Evolutionary conservation across 2,888 invertebrate genomes (phyloP).

Genomic region (Resseliella maxima): DNA sequence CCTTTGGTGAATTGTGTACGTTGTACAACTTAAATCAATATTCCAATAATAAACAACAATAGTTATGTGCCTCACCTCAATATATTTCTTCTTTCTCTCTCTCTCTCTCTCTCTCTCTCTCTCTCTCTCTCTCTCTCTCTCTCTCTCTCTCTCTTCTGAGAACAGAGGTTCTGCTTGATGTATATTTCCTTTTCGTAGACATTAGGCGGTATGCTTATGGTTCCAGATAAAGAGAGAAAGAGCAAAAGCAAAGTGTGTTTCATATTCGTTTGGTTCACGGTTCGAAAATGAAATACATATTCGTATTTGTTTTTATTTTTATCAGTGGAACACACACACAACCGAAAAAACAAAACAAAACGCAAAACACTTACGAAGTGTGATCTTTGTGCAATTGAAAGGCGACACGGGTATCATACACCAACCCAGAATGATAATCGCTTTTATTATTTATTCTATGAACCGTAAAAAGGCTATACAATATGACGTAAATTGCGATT

Average conservation of each 20-base stretch:
- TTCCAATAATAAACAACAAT: slow-evolving; percentile 53
- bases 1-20: slow-evolving; percentile 50
- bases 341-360: slow-evolving; percentile 36
- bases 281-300: background rate
- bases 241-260: too few relatives aligned
- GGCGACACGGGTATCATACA: slow-evolving; percentile 51
- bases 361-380: slow-evolving; percentile 24
- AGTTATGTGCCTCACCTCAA: slow-evolving; percentile 53
- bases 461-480: slow-evolving; percentile 46
- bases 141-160: background rate
- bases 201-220: slow-evolving; percentile 28
- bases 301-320: slow-evolving; percentile 39
- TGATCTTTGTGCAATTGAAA: slow-evolving; percentile 44
- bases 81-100: background rate
- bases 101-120: background rate
- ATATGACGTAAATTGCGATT: slow-evolving; percentile 51
- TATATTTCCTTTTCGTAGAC: slow-evolving; percentile 19
- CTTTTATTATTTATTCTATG: slow-evolving; percentile 51
- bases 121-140: background rate
- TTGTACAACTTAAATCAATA: slow-evolving; percentile 49
- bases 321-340: too few relatives aligned
- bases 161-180: too few relatives aligned
- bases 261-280: background rate
- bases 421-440: slow-evolving; percentile 51
- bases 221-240: too few relatives aligned